These are phyloP conservation scores for Tethya wilhelma DNA, from an alignment of 37 sponge, comb jelly and placozoan species.

Conservation along the genomic window DNA sequence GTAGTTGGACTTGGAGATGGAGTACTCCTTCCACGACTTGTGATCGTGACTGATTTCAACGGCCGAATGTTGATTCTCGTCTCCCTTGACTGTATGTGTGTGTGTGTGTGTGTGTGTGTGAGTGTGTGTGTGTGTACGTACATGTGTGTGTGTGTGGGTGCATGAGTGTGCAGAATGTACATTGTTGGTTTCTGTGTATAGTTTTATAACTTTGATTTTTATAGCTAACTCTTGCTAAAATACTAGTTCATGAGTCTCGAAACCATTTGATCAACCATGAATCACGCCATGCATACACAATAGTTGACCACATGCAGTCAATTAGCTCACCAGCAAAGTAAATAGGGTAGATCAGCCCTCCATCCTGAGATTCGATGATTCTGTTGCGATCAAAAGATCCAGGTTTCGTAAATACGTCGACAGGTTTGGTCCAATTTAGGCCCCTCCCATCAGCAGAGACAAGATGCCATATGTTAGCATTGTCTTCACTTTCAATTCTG, in stretches of 20 bases:
- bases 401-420: slow-evolving; percentile 26
- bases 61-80: slow-evolving; percentile 49
- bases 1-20: slow-evolving; percentile 38
- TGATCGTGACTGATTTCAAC: slow-evolving; percentile 39
- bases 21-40: slow-evolving; percentile 23
- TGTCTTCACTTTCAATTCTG: not conserved
- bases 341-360: slow-evolving; percentile 49
- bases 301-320: too few relatives aligned
- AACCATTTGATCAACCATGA: too few relatives aligned
- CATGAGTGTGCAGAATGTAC: too few relatives aligned
- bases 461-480: slow-evolving; percentile 47
- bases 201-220: too few relatives aligned
- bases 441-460: slow-evolving; percentile 39
- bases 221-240: too few relatives aligned
- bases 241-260: too few relatives aligned
- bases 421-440: slow-evolving; percentile 55
- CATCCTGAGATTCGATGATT: slow-evolving; percentile 44
- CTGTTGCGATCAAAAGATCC: slow-evolving; percentile 77
- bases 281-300: too few relatives aligned
- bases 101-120: slow-evolving; percentile 11
- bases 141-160: too few relatives aligned
- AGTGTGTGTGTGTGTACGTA: too few relatives aligned
- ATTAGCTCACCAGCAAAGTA: slow-evolving; percentile 62
- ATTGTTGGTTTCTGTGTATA: too few relatives aligned
- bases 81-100: too few relatives aligned